Percentiles rank a stretch among this genome's conserved stretches.
These are phyloP conservation scores for Zaprionus davidi DNA, from an alignment of 1,140 invertebrate genomes.

Conservation along the genomic window DNA sequence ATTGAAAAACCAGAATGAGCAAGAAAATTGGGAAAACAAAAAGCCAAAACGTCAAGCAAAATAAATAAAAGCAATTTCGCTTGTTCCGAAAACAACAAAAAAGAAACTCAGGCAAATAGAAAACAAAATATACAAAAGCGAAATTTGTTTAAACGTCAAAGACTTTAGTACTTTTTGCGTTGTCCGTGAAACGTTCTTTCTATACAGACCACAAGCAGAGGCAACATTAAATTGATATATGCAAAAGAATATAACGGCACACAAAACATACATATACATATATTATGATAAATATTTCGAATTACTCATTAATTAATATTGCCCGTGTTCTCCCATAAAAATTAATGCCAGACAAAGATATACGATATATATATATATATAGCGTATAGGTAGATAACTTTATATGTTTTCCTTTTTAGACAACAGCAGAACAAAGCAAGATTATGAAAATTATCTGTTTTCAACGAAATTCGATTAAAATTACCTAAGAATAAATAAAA, in stretches of 20 bases:
- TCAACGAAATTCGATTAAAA: not conserved
- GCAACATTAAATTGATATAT: slow-evolving; percentile 8
- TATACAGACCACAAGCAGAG: slow-evolving; percentile 19
- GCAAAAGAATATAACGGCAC: not conserved
- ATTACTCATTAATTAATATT: slow-evolving; percentile 43
- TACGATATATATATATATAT: too few relatives aligned
- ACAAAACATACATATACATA: not conserved
- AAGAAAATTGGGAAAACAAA: slow-evolving; percentile 51
- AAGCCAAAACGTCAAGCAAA: slow-evolving; percentile 57
- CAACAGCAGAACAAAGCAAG: not conserved
- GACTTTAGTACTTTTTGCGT: slow-evolving; percentile 61
- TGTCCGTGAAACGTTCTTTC: slow-evolving; percentile 52
- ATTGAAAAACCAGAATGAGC: slow-evolving; percentile 46
- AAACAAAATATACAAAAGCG: slow-evolving; percentile 46
- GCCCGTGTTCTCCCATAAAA: slow-evolving; percentile 25
- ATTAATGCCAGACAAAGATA: slow-evolving; percentile 5
- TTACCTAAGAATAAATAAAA: too few relatives aligned
- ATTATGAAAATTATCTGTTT: not conserved
- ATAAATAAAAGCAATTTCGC: slow-evolving; percentile 71
- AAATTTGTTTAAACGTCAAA: slow-evolving; percentile 74
- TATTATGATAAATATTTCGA: slow-evolving; percentile 1
- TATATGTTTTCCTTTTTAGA: slow-evolving; percentile 8
- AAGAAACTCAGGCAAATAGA: slow-evolving; percentile 23
- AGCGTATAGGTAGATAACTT: not conserved
- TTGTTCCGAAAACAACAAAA: slow-evolving; percentile 33